phyloP scores from a whole-genome alignment of 1,140 invertebrate genomes.

The Chrysomallon squamiferum region DNA sequence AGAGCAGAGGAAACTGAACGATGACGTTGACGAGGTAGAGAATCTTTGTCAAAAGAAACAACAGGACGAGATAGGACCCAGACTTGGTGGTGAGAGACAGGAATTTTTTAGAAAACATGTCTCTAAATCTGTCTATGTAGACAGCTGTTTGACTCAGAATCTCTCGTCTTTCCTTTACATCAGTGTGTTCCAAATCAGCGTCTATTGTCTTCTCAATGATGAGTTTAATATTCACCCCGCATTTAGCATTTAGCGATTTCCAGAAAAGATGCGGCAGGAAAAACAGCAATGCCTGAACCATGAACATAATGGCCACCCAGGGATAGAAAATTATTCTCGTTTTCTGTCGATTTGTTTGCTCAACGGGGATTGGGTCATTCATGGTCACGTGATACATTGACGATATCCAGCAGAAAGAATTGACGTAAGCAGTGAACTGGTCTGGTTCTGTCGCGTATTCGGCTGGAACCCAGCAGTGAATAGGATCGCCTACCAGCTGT shows the following conservation, averaged over 20 bases:
- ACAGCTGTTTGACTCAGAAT: conserved; percentile 45
- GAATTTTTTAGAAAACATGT: conserved; percentile 52
- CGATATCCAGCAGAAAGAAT: conserved; percentile 47
- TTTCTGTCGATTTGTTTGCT: conserved; percentile 17
- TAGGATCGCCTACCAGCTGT: conserved; percentile 61
- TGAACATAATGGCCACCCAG: conserved; percentile 96
- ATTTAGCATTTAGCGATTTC: conserved; percentile 69
- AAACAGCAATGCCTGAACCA: conserved; percentile 90
- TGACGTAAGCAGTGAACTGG: conserved; percentile 25
- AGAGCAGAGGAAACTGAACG: conserved; percentile 63
- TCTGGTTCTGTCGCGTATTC: conserved; percentile 45
- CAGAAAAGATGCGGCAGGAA: conserved; percentile 94
- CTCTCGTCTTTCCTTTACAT: conserved; percentile 43
- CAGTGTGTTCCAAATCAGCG: conserved; percentile 58
- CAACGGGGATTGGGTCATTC: conserved; percentile 32
- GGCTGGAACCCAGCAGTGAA: conserved; percentile 63
- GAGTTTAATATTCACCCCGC: conserved; percentile 48
- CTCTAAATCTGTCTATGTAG: conserved; percentile 48
- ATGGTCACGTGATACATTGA: conserved; percentile 51
- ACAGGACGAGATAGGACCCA: conserved; percentile 58
- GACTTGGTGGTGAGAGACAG: conserved; percentile 58
- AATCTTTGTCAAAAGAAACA: conserved; percentile 63
- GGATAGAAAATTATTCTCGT: conserved; percentile 80
- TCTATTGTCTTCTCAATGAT: conserved; percentile 72
- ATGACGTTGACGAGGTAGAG: conserved; percentile 49